Base-by-base conservation (phyloP, 2,113 vertebrate species). In the Gymnogyps californianus region DNA sequence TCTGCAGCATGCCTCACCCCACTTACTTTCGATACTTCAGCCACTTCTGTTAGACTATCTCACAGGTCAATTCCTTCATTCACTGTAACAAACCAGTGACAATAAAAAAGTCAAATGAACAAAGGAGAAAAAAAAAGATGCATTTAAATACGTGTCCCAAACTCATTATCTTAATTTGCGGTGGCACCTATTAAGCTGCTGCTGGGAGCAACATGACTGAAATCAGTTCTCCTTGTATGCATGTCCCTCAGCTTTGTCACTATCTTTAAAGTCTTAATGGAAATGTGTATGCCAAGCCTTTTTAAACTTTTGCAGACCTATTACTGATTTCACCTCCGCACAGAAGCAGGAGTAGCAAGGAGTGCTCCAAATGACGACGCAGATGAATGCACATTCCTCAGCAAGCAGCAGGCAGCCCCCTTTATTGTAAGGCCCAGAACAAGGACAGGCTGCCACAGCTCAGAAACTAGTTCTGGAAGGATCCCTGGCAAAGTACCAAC, bases 351-450 rank as follows among this genome's bases (percentile, higher is more conserved):
- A 5, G 9, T 1, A 89, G 52, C 44, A 72, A 67, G 31, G 46
- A 70, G 9, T 1, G 21, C 34, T 69, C 44, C 2, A 1, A n/a
- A 25, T 3, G 10, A 67, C 0, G 2, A 44, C 1, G 2, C 22
- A 64, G 44, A 72, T 10, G 10, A 67, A 52, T 3, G 22, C 2
- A 4, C 52, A 40, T 6, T 36, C 36, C 24, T 52, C 19, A 11
- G 42, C 2, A 0, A 69, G 21, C 57, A 54, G 67, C 72, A 6
- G 34, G 40, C 79, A 83, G 55, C 7, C 38, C 54, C 42, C 16
- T 69, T 61, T 52, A 51, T 17, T 61, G 10, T 8, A 67, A 59
- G 28, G 4, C 29, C 25, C 52, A 51, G 65, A 40, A 66, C 10
- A 62, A 66, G 85, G 78, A 31, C 7, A 4, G 7, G 62, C 38